Base-by-base conservation (phyloP, 37 sponge, comb jelly and placozoan genomes). In the Geodia barretti region DNA sequence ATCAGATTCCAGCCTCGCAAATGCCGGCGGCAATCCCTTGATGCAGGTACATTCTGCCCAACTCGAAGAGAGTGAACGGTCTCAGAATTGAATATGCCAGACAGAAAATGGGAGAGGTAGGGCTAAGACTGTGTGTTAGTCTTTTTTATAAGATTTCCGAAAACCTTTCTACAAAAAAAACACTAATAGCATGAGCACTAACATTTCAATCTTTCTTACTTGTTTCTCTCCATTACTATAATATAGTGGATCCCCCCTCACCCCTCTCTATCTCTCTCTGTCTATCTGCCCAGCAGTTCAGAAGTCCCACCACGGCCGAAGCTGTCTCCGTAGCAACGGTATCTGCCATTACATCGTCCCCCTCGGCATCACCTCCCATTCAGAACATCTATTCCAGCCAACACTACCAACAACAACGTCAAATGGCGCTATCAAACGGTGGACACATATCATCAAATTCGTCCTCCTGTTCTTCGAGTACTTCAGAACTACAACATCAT, bases 51-150 rank as follows among this genome's bases (percentile, higher is more conserved):
- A 40, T 70, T 63, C 79, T 73, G 32, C 42, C 64, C n/a, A 63
- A 35, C 37, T 80, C 80, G 41, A 87, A 23, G n/a, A 37, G 72
- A 21, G 35, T 33, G 33, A 67, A 39, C 30, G 87, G 80, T 20
- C 74, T 80, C 38, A 60, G 75, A 60, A 87, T 87, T 33, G 87
- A 87, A 32, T 87, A 80, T 80, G 87, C 87, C 37, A 87, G 60
- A 25, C 87, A 87, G 37, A 87, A 60, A 72, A 87, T 87, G 87
- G 87, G 87, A 0, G 68, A 73, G 30, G 80, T 87, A 38, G 68
- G 72, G n/a, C 21, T 70, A 17, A 47, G 14, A 17, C 7, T 14
- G 11, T 47, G 54, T 47, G 54, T 47, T 14, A 17, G 54, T 47
- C 54, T 14, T n/a, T n/a, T n/a, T n/a, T n/a, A n/a, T n/a, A n/a